Evolutionary conservation across 2,797 vertebrate species (phyloP), one percentile per base, ranked within the genome.

Genomic region (Hapalemur alaotrensis): DNA sequence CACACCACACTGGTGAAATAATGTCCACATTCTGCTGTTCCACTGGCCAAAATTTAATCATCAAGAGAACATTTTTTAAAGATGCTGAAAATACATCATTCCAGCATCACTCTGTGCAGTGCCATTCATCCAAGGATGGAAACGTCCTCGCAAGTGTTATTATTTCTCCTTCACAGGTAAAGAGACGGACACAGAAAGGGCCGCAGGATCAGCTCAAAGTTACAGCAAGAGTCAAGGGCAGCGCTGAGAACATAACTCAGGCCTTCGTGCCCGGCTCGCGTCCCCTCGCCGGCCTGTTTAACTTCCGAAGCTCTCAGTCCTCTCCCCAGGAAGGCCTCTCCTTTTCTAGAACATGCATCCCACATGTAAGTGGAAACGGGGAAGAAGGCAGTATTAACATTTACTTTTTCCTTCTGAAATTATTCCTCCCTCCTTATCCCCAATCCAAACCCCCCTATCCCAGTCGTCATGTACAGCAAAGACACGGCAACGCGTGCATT

Each of bases 181-280:
- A 85, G 90, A 86, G 73, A 63, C 41, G 38, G 69, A 67, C 20
- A 0, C 23, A 18, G 54, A 30, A 18, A 50, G 50, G 43, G 50
- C 69, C 7, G 3, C 12, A 52, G 11, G 52, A 72, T 41, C 35
- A 46, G 38, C 82, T 52, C 67, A 0, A 35, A 38, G 32, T 59
- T 17, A n/a, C 0, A 14, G 32, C 0, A 4, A 7, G 75, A 35
- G 65, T 46, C 85, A 18, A 61, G 70, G 72, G 52, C 46, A 17
- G 72, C 18, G 35, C 35, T 2, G 48, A 15, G 61, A 22, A 0
- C 0, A 2, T 13, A 25, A 54, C 48, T 72, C 50, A 43, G n/a
- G 63, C 15, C 82, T 5, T 28, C 0, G 0, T 7, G 1, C 17
- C 14, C 35, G 4, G 46, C 1, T 0, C 0, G 1, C 0, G 1